Evolutionary conservation across 2,888 invertebrate species (phyloP).

Genomic region (Chaetogeoica ovagalla): DNA sequence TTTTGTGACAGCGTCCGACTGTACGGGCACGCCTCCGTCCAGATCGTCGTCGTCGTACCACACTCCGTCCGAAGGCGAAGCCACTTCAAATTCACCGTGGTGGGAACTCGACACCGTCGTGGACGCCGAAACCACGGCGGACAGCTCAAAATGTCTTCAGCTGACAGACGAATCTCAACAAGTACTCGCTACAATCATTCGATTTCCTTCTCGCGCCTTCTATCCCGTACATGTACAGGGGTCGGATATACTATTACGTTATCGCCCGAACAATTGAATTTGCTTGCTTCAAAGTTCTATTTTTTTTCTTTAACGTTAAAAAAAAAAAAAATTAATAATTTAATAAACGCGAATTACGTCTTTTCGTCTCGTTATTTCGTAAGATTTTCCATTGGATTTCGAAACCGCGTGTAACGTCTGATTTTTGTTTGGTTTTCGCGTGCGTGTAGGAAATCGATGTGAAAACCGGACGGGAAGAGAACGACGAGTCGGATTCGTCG

Average conservation of each 20-base stretch:
- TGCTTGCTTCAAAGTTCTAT: no score
- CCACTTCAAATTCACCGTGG: constrained; percentile 62
- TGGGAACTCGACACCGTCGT: constrained; percentile 62
- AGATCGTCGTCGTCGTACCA: constrained; percentile 72
- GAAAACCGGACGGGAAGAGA: constrained; percentile 21
- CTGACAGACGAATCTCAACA: constrained; percentile 39
- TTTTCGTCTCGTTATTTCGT: no score
- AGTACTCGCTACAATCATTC: background rate
- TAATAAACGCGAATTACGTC: no score
- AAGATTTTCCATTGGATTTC: no score
- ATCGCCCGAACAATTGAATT: no score
- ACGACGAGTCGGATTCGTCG: background rate
- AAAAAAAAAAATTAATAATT: no score
- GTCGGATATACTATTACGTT: no score
- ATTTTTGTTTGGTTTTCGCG: no score
- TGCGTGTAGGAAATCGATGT: constrained; percentile 5
- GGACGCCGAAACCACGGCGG: constrained; percentile 37
- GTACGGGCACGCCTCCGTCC: constrained; percentile 68
- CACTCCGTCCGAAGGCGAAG: constrained; percentile 70
- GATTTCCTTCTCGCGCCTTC: no score
- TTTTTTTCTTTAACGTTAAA: no score
- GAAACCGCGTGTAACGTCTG: no score
- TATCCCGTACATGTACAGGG: no score
- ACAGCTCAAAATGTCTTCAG: constrained; percentile 28
- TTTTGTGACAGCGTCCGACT: constrained; percentile 72